A percentile compares a stretch with the other conserved stretches of the same genome.
These are phyloP conservation scores for Aplochiton taeniatus DNA, from an alignment of 2,797 vertebrate species.

Conservation along the genomic window DNA sequence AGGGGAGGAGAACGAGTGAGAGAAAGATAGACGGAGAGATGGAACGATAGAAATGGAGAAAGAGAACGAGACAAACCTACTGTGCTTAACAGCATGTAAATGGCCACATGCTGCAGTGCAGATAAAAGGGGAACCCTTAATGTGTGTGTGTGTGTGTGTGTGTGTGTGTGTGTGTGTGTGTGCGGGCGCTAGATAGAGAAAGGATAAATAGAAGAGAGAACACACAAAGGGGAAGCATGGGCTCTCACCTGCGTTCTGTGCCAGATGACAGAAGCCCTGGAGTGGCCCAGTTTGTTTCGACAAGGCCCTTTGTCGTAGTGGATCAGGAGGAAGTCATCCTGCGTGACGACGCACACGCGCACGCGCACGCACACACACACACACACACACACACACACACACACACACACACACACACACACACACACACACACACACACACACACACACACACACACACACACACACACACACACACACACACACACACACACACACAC, in stretches of 20 bases:
- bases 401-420: slow-evolving; percentile 1
- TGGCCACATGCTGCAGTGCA: slow-evolving; percentile 41
- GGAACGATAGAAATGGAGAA: slow-evolving; percentile 1
- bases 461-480: slow-evolving; percentile 23
- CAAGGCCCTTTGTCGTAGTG: slow-evolving; percentile 99
- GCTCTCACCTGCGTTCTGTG: slow-evolving; percentile 95
- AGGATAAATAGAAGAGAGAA: neutral
- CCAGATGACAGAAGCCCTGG: slow-evolving; percentile 98
- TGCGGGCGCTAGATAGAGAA: neutral
- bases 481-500: slow-evolving; percentile 21
- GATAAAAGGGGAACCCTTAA: slow-evolving; percentile 10
- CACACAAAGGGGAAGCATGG: neutral
- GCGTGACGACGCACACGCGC: slow-evolving; percentile 35
- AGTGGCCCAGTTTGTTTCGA: slow-evolving; percentile 97
- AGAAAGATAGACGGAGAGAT: slow-evolving; percentile 21
- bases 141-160: slow-evolving; percentile 4
- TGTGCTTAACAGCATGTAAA: slow-evolving; percentile 35
- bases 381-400: slow-evolving; percentile 14
- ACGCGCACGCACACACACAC: slow-evolving; percentile 2
- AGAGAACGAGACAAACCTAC: neutral
- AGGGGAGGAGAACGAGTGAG: slow-evolving; percentile 3
- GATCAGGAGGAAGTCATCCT: slow-evolving; percentile 98
- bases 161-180: neutral
- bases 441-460: slow-evolving; percentile 7
- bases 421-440: slow-evolving; percentile 6